Percentiles rank a stretch among this genome's conserved stretches.
Conservation (phyloP, 2,797 vertebrate genomes). For the Neosilurus hyrtlii region DNA sequence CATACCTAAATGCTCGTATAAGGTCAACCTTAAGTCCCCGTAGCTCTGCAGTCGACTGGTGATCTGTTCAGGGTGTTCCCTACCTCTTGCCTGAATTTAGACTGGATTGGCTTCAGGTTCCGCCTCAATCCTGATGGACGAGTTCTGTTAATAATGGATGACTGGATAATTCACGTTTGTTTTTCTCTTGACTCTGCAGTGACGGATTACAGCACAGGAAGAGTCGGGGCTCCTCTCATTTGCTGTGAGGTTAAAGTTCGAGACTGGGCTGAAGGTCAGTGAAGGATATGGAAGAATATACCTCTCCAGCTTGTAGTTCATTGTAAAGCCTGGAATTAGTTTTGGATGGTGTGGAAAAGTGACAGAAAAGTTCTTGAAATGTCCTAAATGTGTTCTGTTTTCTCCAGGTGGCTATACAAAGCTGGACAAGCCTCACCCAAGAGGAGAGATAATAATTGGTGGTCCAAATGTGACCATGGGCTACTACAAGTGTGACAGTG, state of each 20-base stretch:
- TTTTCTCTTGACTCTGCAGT: conserved; percentile 61
- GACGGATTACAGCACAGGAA: conserved; percentile 88
- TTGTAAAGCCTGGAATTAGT: not conserved
- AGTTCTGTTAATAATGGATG: no score
- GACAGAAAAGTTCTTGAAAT: not conserved
- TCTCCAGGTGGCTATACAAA: conserved; percentile 87
- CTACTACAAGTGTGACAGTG: conserved; percentile 83
- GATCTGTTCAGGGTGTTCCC: no score
- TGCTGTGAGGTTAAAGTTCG: conserved; percentile 91
- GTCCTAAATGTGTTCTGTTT: not conserved
- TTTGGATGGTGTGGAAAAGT: not conserved
- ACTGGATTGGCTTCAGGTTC: no score
- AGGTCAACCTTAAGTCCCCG: no score
- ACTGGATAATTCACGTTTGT: not conserved
- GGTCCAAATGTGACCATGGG: conserved; percentile 95
- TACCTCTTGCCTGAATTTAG: no score
- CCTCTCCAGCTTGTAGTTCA: not conserved
- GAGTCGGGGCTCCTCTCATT: conserved; percentile 93
- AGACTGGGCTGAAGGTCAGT: conserved; percentile 92
- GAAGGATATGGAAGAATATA: not conserved
- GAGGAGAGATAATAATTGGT: conserved; percentile 92
- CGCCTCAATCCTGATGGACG: no score
- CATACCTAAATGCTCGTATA: not conserved
- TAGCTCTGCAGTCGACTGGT: no score
- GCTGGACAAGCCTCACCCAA: conserved; percentile 86